A percentile compares a stretch with the other conserved stretches of the same genome.
Conservation (phyloP, 2,113 vertebrate species). For the Atrichornis clamosus region DNA sequence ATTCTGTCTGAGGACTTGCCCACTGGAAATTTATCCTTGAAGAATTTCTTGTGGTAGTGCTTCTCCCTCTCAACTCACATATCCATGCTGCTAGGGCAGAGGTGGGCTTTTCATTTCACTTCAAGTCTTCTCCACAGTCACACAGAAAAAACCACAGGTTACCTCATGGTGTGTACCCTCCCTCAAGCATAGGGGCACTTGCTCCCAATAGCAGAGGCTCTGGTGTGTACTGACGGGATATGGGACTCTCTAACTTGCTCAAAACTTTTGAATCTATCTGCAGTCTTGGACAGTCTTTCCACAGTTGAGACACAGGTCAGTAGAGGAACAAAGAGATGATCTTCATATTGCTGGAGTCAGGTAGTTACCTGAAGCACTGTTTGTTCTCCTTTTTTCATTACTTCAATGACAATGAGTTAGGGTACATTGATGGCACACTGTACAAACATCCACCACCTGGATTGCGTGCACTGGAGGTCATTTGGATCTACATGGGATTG, state of each 20-base stretch:
- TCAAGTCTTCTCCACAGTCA: neutral
- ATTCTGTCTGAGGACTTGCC: neutral
- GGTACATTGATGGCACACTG: neutral
- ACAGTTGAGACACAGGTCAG: neutral
- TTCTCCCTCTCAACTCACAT: neutral
- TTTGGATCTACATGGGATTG: neutral
- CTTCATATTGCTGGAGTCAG: neutral
- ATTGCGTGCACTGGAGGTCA: neutral
- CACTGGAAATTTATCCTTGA: neutral
- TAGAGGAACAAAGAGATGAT: neutral
- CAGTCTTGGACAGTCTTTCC: neutral
- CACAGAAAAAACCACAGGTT: neutral
- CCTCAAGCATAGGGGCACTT: rapidly evolving
- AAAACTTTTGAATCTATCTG: neutral
- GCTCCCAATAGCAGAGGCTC: neutral
- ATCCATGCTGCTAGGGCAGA: neutral
- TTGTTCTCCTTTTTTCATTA: neutral
- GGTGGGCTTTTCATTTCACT: neutral
- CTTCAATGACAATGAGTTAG: neutral
- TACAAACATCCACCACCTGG: neutral
- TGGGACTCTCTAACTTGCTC: neutral
- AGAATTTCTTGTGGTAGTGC: neutral
- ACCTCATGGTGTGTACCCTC: neutral
- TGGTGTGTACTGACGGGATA: neutral
- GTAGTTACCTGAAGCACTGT: neutral